Base-by-base conservation (phyloP, 2,113 vertebrate species). In the Prunella himalayana region DNA sequence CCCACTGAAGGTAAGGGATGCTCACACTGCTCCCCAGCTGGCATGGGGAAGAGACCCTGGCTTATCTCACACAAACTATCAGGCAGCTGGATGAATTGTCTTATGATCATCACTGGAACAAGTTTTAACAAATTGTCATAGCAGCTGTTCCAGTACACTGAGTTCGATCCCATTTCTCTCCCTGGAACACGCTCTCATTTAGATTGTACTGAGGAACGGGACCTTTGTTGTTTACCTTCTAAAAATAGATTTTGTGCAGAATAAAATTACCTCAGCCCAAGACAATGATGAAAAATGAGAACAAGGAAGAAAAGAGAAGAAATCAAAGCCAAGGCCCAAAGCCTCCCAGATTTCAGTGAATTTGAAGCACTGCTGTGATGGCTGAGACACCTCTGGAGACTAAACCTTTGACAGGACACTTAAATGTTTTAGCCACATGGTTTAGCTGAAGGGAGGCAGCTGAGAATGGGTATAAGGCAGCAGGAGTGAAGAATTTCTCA, bases 51-150 rank as follows among this genome's bases (percentile, higher is more conserved):
- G 76, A 71, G 56, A 71, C 54, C 47, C 47, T 54, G 20, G 5
- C n/a, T 90, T 51, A 33, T 90, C 31, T 77, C 50, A 18, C 56
- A 66, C 18, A 33, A 33, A 51, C 47, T 54, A 3, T 77, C 56
- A 42, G 70, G 66, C 68, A 92, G 28, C 88, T 90, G 87, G 44
- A 45, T 44, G 59, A 90, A 61, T 75, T 93, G 65, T 77, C 77
- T 91, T 89, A 80, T 2, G 82, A 39, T 93, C 51, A 30, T 87
- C 89, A 68, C 64, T 90, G 83, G 79, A 95, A 82, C 56, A 90
- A 94, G 88, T 94, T 95, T 91, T 95, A 94, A 82, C 85, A 83
- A 95, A 91, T 89, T 94, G 88, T 85, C 93, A 28, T 88, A 92
- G 92, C 69, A 37, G 92, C 86, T 95, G 90, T 96, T 96, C 88